A percentile compares a stretch with the other conserved stretches of the same genome.
Conservation (phyloP, 2,888 invertebrate genomes). For the Eubasilissa splendida region DNA sequence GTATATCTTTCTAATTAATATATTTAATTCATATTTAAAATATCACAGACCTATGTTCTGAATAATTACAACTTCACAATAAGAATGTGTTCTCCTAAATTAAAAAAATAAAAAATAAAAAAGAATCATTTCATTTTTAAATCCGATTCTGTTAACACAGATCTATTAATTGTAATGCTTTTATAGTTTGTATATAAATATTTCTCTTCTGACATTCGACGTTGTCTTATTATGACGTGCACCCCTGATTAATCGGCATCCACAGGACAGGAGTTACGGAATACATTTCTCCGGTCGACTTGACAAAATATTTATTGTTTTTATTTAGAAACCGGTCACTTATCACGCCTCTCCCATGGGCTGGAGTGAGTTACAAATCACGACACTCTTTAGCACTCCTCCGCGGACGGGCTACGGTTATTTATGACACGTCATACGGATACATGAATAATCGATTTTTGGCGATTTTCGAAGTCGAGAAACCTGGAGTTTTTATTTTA, state of each 20-base stretch:
- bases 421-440: constrained; percentile 17
- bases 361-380: constrained; percentile 25
- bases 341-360: constrained; percentile 34
- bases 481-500: background rate
- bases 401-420: background rate
- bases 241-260: constrained; percentile 18
- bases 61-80: no score
- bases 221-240: constrained; percentile 44
- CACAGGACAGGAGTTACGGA: background rate
- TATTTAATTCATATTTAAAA: no score
- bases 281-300: background rate
- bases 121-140: no score
- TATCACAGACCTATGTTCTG: no score
- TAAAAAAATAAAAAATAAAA: no score
- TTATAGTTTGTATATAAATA: constrained; percentile 48
- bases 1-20: no score
- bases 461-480: background rate
- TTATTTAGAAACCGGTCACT: constrained; percentile 44
- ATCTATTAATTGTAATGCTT: constrained; percentile 46
- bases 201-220: background rate
- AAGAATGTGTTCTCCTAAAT: no score
- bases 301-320: constrained; percentile 53
- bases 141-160: background rate
- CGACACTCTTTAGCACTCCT: constrained; percentile 15
- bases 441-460: constrained; percentile 28